A percentile compares a stretch with the other conserved stretches of the same genome.
Evolutionary conservation across 2,888 invertebrate genomes (phyloP).

Genomic region (Thymelicus sylvestris): DNA sequence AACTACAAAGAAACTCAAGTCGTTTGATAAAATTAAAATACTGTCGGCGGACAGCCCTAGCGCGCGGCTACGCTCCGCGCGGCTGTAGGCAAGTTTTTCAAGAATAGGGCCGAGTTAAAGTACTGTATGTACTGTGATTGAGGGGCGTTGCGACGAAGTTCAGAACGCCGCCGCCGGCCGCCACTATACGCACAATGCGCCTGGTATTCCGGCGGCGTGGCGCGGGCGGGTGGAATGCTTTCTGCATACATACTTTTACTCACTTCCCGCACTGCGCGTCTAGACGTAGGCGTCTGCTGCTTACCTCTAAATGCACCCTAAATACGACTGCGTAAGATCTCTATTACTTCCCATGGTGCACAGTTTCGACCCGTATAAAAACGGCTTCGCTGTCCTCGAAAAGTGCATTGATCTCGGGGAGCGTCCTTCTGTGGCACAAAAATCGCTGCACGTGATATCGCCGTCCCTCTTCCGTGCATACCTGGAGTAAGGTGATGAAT

Average conservation of each 20-base stretch:
- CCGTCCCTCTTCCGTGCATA: slow-evolving; percentile 63
- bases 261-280: slow-evolving; percentile 77
- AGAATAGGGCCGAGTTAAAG: too few relatives aligned
- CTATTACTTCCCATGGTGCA: slow-evolving; percentile 57
- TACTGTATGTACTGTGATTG: too few relatives aligned
- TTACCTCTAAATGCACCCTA: slow-evolving; percentile 62
- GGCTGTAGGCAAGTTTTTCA: too few relatives aligned
- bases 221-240: slow-evolving; percentile 64
- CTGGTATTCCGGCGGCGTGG: slow-evolving; percentile 53
- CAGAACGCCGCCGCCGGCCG: slow-evolving; percentile 26
- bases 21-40: too few relatives aligned
- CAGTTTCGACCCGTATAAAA: slow-evolving; percentile 73
- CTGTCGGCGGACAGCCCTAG: too few relatives aligned
- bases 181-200: slow-evolving; percentile 52
- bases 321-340: slow-evolving; percentile 62
- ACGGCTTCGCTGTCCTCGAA: slow-evolving; percentile 79
- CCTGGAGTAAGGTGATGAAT: slow-evolving; percentile 60
- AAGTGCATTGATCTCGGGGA: slow-evolving; percentile 83
- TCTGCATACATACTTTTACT: slow-evolving; percentile 68
- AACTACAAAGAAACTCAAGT: too few relatives aligned
- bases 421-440: slow-evolving; percentile 82
- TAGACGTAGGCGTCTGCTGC: slow-evolving; percentile 57
- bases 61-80: too few relatives aligned
- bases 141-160: slow-evolving; percentile 36
- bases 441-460: slow-evolving; percentile 78